Base-by-base conservation (phyloP, 2,888 invertebrate species). In the Arrhopalites spinosus region DNA sequence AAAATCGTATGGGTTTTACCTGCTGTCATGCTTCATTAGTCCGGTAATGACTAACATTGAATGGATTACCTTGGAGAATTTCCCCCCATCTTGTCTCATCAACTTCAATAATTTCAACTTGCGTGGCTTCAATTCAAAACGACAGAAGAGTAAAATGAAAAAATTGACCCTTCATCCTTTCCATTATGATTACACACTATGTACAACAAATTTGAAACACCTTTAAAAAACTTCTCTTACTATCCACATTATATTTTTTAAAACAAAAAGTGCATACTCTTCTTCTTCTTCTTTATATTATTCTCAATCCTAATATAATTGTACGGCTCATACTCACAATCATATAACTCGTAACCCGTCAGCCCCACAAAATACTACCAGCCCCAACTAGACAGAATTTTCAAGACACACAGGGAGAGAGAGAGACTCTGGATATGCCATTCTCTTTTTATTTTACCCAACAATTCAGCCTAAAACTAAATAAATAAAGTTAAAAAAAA, bases 11-110 rank as follows among this genome's bases (percentile, higher is more conserved):
- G 76, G 79, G 79, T 76, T 78, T 78, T 77, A 77, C 79, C 81
- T 81, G n/a, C n/a, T n/a, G 81, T 81, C 81, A 81, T 76, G 80
- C 78, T 80, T 81, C 81, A 81, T 81, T 80, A 81, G 81, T 70
- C 70, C 56, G 13, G 74, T 78, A 81, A 80, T 81, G 81, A 78
- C 78, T 80, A 78, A 80, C 78, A 77, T 75, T 43, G 69, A 69
- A 47, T 75, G 75, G 61, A 75, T 69, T 68, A 47, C 66, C 66
- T 66, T 66, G 43, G 30, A 73, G 73, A 73, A 66, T 73, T 73
- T 67, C 64, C 63, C 11, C 72, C 66, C 73, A 73, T 73, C 74
- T 74, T 74, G 74, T 68, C 74, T 74, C 74, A 74, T 74, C 67
- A 74, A 67, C 67, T 67, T 67, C 74, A 74, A 74, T 74, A 74